Evolutionary conservation across 1,140 invertebrate species (phyloP).

Genomic region (Apocrypta bakeri): DNA sequence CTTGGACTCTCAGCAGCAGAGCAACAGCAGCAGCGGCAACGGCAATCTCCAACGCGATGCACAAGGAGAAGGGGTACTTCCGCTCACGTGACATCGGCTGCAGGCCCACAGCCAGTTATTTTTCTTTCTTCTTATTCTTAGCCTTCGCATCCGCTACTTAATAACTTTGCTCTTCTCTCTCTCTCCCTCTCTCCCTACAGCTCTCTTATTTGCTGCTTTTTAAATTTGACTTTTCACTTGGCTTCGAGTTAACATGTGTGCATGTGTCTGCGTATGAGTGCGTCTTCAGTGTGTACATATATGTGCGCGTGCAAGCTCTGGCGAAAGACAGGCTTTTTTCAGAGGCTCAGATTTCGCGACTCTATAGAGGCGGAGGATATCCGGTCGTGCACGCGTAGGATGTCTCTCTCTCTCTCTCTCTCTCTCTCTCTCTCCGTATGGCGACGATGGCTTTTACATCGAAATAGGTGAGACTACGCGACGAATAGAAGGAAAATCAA

Average conservation of each 20-base stretch:
- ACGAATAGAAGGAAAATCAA: slow-evolving; percentile 15
- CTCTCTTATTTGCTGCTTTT: not conserved
- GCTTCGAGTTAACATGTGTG: too few species aligned
- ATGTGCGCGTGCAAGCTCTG: too few species aligned
- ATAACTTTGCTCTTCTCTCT: slow-evolving; percentile 64
- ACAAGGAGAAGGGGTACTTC: slow-evolving; percentile 67
- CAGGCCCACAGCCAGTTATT: slow-evolving; percentile 70
- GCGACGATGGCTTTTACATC: slow-evolving; percentile 14
- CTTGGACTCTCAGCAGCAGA: not conserved
- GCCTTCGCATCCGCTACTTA: slow-evolving; percentile 71
- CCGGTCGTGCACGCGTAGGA: slow-evolving; percentile 10
- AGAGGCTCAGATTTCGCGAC: slow-evolving; percentile 39
- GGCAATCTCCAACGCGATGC: slow-evolving; percentile 52
- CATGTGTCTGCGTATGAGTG: too few species aligned
- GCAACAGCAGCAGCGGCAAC: not conserved
- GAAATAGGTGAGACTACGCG: slow-evolving; percentile 26
- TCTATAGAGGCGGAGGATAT: slow-evolving; percentile 43
- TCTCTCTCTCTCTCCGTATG: too few species aligned
- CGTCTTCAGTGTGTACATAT: too few species aligned
- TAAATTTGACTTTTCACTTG: not conserved
- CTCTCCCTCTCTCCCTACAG: not conserved
- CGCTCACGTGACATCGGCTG: slow-evolving; percentile 72
- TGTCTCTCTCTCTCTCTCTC: not conserved
- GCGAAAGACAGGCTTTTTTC: slow-evolving; percentile 21
- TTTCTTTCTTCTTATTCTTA: slow-evolving; percentile 75